phyloP scores from a whole-genome alignment of 2,888 invertebrate genomes.

The Rosalia funebris region DNA sequence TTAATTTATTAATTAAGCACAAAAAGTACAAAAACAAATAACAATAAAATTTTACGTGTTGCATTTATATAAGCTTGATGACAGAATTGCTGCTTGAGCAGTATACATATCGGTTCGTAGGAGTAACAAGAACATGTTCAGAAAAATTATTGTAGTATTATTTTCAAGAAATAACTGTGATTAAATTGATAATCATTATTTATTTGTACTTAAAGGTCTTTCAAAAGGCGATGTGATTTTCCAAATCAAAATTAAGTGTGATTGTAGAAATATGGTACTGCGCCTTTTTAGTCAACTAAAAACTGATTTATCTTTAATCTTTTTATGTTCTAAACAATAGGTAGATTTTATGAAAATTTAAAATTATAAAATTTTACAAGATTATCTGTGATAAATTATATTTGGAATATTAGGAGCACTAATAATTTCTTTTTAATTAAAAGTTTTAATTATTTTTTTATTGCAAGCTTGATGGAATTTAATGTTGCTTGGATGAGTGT shows the following conservation, averaged over 20 bases:
- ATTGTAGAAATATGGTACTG: conserved; percentile 35
- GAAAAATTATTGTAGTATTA: no score
- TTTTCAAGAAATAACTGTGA: no score
- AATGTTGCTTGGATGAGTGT: conserved; percentile 36
- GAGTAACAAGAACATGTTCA: no score
- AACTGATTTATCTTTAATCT: no score
- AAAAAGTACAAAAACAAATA: no score
- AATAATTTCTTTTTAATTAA: conserved; percentile 39
- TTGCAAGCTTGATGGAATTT: conserved; percentile 30
- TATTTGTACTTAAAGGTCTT: not conserved
- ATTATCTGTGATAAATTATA: conserved; percentile 59
- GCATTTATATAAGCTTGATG: no score
- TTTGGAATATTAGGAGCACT: conserved; percentile 53
- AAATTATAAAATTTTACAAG: conserved; percentile 50
- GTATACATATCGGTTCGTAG: no score
- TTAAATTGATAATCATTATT: no score
- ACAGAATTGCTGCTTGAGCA: no score
- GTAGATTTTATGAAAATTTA: conserved; percentile 46
- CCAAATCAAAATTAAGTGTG: not conserved
- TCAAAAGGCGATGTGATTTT: not conserved
- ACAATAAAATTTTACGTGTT: no score
- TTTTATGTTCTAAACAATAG: conserved; percentile 45
- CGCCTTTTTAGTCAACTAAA: conserved; percentile 21
- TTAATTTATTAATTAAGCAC: no score
- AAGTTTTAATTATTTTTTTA: conserved; percentile 43